Evolutionary conservation across 2,888 invertebrate species (phyloP), one percentile per base, ranked within the genome.

Genomic region (Watsonalla binaria): DNA sequence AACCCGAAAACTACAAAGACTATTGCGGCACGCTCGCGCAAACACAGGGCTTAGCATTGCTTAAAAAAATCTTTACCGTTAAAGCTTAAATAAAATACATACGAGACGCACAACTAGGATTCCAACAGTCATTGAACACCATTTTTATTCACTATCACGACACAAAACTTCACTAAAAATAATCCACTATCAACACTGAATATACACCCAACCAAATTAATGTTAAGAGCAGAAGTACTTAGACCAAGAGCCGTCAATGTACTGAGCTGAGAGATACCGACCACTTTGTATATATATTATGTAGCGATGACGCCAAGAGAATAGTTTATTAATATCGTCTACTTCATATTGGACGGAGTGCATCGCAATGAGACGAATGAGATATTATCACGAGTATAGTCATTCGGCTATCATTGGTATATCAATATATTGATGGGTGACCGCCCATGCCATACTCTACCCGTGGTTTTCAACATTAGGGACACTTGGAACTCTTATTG

Each of bases 51-150:
- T 53, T 45, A 46, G 24, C 39, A 47, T 47, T 46, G 13, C 14
- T 13, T 46, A 45, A 42, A 46, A 45, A 37, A 8, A 1, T 7
- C 8, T 7, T 13, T 45, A 51, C 34, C 33, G 15, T 11, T 50
- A 11, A 33, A n/a, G 35, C 45, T 11, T 42, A 13, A 56, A 46
- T 45, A 50, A 51, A 42, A 60, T 69, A 86, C 80, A 73, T 67
- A 82, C 86, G 72, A 0, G 78, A 75, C 9, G 79, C 62, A 53
- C 84, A 82, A 50, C 63, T 74, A 7, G 76, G 76, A 33, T 71
- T 81, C 82, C 83, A 86, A 61, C 89, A 90, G 58, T 90, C 88
- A 54, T 81, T 84, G 59, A 90, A 87, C 59, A 87, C 86, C 88
- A 88, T 88, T 59, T 5, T 42, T 37, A 6, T 57, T 64, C 53